These are phyloP conservation scores for Heliconius nattereri DNA, from an alignment of 1,140 invertebrate species.

Conservation along the genomic window DNA sequence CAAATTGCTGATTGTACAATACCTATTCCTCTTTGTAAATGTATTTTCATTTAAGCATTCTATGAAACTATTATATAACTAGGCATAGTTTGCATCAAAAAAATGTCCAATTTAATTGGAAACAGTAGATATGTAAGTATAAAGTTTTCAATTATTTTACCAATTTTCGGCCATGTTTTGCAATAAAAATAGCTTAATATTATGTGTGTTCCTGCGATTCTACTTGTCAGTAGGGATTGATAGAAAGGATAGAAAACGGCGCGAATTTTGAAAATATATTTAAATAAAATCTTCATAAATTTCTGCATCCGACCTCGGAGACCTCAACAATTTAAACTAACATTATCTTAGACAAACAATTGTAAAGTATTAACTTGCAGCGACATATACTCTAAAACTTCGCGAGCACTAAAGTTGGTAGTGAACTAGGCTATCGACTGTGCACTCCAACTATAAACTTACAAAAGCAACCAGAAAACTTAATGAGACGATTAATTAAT, in stretches of 20 bases:
- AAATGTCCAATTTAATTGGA: background rate
- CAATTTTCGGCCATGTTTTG: no score
- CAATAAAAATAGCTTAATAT: no score
- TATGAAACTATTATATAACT: background rate
- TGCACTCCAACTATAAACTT: constrained; percentile 50
- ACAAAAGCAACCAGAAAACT: constrained; percentile 66
- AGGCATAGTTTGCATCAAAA: background rate
- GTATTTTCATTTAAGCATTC: constrained; percentile 6
- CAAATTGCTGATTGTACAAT: constrained; percentile 6
- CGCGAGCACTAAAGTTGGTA: constrained; percentile 46
- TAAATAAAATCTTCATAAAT: background rate
- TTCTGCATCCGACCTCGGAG: constrained; percentile 10
- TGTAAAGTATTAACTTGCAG: constrained; percentile 49
- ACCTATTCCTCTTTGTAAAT: constrained; percentile 7
- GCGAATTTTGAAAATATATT: background rate
- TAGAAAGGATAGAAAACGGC: no score
- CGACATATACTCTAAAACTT: constrained; percentile 64
- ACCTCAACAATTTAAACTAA: constrained; percentile 41
- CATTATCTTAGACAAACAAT: constrained; percentile 56
- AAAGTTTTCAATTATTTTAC: no score
- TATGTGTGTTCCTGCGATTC: no score
- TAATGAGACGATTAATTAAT: constrained; percentile 78
- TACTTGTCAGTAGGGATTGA: no score
- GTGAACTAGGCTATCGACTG: constrained; percentile 64
- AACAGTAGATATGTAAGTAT: background rate